A percentile compares a stretch with the other conserved stretches of the same genome.
These are phyloP conservation scores for Pogonocichla stellata DNA, from an alignment of 2,113 vertebrate genomes.

Conservation along the genomic window DNA sequence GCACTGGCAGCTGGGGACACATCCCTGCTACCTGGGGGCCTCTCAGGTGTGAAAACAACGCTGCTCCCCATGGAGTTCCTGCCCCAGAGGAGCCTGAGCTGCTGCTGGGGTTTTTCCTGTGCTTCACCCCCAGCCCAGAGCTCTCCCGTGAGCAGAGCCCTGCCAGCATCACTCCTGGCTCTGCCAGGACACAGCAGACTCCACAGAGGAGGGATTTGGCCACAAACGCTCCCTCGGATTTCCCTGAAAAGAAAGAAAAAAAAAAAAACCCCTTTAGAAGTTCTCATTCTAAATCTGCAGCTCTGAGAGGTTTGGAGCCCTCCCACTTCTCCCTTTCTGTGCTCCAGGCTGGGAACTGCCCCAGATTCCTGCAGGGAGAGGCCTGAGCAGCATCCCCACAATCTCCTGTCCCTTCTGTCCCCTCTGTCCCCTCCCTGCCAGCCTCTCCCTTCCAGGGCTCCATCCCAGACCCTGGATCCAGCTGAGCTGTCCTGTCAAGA, in stretches of 20 bases:
- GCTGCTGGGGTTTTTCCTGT: rapidly evolving
- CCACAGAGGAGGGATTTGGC: neutral
- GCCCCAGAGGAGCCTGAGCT: neutral
- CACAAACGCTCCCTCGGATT: neutral
- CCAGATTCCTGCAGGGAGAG: neutral
- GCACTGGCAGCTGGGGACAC: neutral
- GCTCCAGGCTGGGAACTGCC: neutral
- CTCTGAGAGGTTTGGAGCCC: neutral
- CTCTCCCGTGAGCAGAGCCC: neutral
- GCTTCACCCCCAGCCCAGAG: neutral
- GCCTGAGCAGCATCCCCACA: neutral
- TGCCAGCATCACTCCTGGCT: neutral
- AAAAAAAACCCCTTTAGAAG: neutral
- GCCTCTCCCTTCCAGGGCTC: neutral
- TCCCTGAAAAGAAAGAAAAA: neutral
- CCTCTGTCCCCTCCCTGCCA: neutral
- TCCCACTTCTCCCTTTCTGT: neutral
- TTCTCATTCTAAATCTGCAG: neutral
- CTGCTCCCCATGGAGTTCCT: neutral
- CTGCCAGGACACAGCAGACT: neutral
- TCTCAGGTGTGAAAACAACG: neutral
- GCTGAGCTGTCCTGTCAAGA: too few species aligned
- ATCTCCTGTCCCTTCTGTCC: neutral
- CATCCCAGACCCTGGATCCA: too few species aligned
- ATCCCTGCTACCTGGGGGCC: neutral